Evolutionary conservation across 2,113 vertebrate genomes (phyloP), one percentile per base, ranked within the genome.

Genomic region (Micromys minutus): DNA sequence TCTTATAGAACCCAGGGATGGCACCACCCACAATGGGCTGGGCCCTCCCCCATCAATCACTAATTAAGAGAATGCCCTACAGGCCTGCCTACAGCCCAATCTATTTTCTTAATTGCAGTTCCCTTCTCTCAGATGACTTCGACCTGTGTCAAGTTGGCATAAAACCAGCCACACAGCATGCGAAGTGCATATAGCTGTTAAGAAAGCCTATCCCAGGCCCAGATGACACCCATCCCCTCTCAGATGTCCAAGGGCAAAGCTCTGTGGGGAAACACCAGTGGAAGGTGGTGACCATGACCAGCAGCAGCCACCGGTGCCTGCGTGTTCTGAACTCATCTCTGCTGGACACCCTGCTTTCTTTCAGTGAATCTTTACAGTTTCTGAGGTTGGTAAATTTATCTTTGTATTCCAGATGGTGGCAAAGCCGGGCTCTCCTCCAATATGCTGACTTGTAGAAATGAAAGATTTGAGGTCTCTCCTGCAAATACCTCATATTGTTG

Each of bases 271-370:
- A 89, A 83, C 47, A 24, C 61, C 39, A 21, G n/a, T 0, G 4
- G 36, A 29, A 19, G 9, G 63, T 7, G 0, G 1, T 13, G 74
- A 61, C 39, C 65, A 3, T 4, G 2, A 1, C 47, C 63, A 39
- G 19, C 87, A 3, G 45, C 29, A 26, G 5, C 84, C 1, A 36
- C 31, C 1, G 0, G 57, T 0, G n/a, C n/a, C n/a, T n/a, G n/a
- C n/a, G 0, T 15, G 21, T 19, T 72, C 16, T 1, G 4, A 71
- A 67, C 24, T 11, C 7, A 34, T 50, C 57, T 36, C 45, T 9
- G 8, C n/a, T 74, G 45, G 12, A 50, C 5, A 9, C 22, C 39
- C 12, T 3, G 52, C 4, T 2, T 75, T 10, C 22, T 13, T 80
- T 65, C 67, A 19, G 59, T 63, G 29, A 45, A 31, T 63, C 57